phyloP scores from a whole-genome alignment of 2,888 invertebrate species.

The Pandemis heparana region DNA sequence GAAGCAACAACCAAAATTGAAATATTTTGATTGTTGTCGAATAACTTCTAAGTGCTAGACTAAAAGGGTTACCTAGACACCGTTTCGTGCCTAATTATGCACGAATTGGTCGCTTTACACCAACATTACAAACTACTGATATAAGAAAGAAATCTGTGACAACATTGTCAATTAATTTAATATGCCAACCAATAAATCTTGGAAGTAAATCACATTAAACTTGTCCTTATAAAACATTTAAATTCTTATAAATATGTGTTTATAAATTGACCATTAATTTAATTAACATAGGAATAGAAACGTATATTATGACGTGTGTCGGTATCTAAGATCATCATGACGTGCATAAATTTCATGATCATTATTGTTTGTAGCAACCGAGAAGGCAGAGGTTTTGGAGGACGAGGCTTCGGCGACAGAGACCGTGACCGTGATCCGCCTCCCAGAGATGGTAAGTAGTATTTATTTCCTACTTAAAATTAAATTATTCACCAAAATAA shows the following conservation, averaged over 20 bases:
- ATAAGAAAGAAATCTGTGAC: too few relatives aligned
- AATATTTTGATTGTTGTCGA: conserved; percentile 27
- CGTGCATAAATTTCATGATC: conserved; percentile 4
- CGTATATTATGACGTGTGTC: not conserved
- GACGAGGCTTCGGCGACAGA: conserved; percentile 74
- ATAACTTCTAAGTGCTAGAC: conserved; percentile 35
- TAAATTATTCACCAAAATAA: too few relatives aligned
- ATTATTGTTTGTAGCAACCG: conserved; percentile 58
- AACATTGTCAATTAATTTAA: not conserved
- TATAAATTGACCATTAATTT: too few relatives aligned
- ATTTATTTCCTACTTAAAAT: not conserved
- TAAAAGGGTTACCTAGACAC: conserved; percentile 37
- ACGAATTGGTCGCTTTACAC: conserved; percentile 38
- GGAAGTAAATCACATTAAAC: not conserved
- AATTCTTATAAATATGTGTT: too few relatives aligned
- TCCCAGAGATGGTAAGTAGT: conserved; percentile 73
- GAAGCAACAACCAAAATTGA: conserved; percentile 31
- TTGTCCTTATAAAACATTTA: not conserved
- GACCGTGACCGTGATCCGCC: conserved; percentile 73
- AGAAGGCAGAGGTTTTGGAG: conserved; percentile 76
- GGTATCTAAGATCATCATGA: not conserved
- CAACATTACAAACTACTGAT: not conserved
- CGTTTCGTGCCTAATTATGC: conserved; percentile 36
- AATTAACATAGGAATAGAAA: not conserved
- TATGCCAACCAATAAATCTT: not conserved